Evolutionary conservation across 1,140 invertebrate species (phyloP), one percentile per base, ranked within the genome.

Genomic region (Cydia fagiglandana): DNA sequence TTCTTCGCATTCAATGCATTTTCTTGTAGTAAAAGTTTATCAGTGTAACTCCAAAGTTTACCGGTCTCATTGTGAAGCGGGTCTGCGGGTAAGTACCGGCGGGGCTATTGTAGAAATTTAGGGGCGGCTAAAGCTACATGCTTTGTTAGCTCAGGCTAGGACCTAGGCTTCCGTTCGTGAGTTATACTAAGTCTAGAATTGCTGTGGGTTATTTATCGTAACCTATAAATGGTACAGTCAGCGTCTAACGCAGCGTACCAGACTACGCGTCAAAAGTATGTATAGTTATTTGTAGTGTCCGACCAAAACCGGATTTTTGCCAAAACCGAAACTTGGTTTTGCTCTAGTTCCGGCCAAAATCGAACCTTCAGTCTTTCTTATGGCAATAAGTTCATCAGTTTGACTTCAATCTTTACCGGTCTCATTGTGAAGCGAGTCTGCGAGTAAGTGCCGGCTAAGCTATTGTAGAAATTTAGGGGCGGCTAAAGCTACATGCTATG

Each of bases 31-130:
- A 24, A 24, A 24, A 24, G 24, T 24, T 30, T 13, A 15, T 68
- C 64, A 68, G 28, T 30, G 0, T 9, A 38, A 7, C 30, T 20
- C 34, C 64, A 68, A 34, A 30, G 2, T 38, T 0, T 64, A 24
- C 17, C 20, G 13, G 13, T 28, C 64, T 68, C 64, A 68, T 68
- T 68, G 64, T 68, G 15, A n/a, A 66, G 28, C 64, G 30, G 15
- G 45, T 47, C 45, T 47, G 45, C 45, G 45, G 45, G 45, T 47
- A 47, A 47, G 45, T 47, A 13, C 45, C 45, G 34, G 2, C 12
- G 45, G 45, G 45, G 66, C 66, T 70, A 70, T 70, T 70, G 66
- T 70, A 17, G 38, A 70, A 41, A 70, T 70, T 70, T 70, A 70
- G 66, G 34, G 34, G 34, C 30, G 34, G 34, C 30, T 10, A 4